Base-by-base conservation (phyloP, 2,888 invertebrate genomes). In the Erebia aethiops region DNA sequence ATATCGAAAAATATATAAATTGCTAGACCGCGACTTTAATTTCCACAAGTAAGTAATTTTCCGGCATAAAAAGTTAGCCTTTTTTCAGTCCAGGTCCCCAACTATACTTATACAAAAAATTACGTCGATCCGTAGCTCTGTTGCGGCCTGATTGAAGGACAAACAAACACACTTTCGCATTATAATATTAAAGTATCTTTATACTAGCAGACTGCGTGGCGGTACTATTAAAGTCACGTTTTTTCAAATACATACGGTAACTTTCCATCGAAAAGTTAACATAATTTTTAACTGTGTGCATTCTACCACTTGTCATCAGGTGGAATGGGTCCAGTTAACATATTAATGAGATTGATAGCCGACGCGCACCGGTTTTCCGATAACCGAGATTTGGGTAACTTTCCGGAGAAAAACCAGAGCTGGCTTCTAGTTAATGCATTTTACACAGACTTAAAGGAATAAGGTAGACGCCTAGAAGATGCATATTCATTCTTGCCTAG, bases 341-440 rank as follows among this genome's bases (percentile, higher is more conserved):
- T 61, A 43, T 43, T 9, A 46, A 43, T 61, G 43, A 16, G 10
- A 61, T 61, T 11, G 16, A 18, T 61, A 41, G 41, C 16, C 9
- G n/a, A 58, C n/a, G 41, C 16, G 43, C 43, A 43, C 41, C 61
- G 61, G 61, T 61, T 61, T 61, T 61, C 16, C 61, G 41, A 16
- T 43, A 18, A 61, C 61, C 61, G 43, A 11, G 11, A 46, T 61
- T 61, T 61, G 7, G 61, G 16, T 61, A 61, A 43, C 61, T 61
- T 61, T 43, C 61, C 61, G 43, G 46, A 16, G 61, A 43, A 61
- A 61, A 61, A 61, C 43, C 43, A 61, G 61, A 61, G 61, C n/a
- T 61, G n/a, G 18, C 16, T 51, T n/a, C 16, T 10, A 43, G 43
- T 46, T 61, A 61, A 61, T 61, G 61, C 61, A 43, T 43, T 43